Conservation (phyloP, 2,113 vertebrate species). For the Gobio gobio region DNA sequence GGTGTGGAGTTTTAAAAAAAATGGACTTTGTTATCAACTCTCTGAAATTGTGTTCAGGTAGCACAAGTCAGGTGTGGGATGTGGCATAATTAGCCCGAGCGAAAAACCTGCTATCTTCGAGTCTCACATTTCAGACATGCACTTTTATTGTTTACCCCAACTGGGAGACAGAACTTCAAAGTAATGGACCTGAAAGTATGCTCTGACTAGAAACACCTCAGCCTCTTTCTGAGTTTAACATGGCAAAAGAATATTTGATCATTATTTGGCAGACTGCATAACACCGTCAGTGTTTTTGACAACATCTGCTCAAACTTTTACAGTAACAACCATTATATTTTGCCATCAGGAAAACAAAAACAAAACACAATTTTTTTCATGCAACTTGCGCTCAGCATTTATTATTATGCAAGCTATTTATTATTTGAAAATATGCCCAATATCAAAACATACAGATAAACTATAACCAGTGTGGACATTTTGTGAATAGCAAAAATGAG, state of each 20-base stretch:
- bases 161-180: conserved; percentile 37
- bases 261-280: conserved; percentile 12
- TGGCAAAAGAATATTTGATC: conserved; percentile 24
- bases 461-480: neutral
- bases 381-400: neutral
- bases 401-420: too few species aligned
- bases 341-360: neutral
- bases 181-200: neutral
- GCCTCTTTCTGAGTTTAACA: neutral
- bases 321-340: neutral
- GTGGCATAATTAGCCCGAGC: conserved; percentile 33
- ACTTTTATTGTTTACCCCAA: conserved; percentile 28
- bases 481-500: neutral
- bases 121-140: conserved; percentile 49
- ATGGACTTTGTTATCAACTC: conserved; percentile 7
- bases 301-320: conserved; percentile 1
- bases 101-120: conserved; percentile 29
- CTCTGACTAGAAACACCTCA: conserved; percentile 18
- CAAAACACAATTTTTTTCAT: neutral
- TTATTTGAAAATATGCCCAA: too few species aligned
- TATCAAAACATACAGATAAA: too few species aligned
- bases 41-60: conserved; percentile 11
- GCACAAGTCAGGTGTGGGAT: conserved; percentile 12
- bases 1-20: neutral
- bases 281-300: neutral